Base-by-base conservation (phyloP, 2,888 invertebrate genomes). In the Acleris cristana region DNA sequence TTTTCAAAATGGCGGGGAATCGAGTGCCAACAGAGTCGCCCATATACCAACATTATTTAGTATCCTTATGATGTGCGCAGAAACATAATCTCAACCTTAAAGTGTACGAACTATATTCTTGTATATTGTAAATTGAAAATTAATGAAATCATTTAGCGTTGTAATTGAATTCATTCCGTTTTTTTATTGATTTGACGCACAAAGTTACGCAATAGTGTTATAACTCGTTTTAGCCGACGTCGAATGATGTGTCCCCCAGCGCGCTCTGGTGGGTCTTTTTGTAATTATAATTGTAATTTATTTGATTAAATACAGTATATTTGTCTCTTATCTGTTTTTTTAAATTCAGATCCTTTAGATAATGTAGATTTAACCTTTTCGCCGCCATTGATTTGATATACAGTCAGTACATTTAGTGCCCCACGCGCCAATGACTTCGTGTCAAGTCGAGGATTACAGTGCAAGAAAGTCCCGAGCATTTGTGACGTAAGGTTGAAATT, bases 281-380 rank as follows among this genome's bases (percentile, higher is more conserved):
- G 84, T 89, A 87, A 88, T 85, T 86, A 79, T 48, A 84, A 88
- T 84, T 89, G 81, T 91, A 90, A 90, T 90, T 91, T 89, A 90
- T 90, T 90, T 89, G 86, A 83, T 84, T 87, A 86, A 91, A 90
- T 89, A 87, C 86, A 90, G 85, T 91, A 91, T 91, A 92, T 92
- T 91, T 91, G 91, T 91, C 91, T 81, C 82, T 70, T 65, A 66
- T 64, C 62, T 72, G 71, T 73, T 73, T 73, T 73, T 73, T 74
- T 77, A 73, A 45, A 49, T 34, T 53, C 3, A 10, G 30, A 55
- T n/a, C 26, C 19, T 19, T 56, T 19, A 3, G 26, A 1, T 16
- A 16, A 40, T 54, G 23, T 52, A 34, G n/a, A 34, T 65, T 60
- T 52, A n/a, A 18, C 2, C 23, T 23, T 23, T 23, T 23, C 3